These are phyloP conservation scores for Casuarius casuarius DNA, from an alignment of 2,113 vertebrate genomes.

Conservation along the genomic window DNA sequence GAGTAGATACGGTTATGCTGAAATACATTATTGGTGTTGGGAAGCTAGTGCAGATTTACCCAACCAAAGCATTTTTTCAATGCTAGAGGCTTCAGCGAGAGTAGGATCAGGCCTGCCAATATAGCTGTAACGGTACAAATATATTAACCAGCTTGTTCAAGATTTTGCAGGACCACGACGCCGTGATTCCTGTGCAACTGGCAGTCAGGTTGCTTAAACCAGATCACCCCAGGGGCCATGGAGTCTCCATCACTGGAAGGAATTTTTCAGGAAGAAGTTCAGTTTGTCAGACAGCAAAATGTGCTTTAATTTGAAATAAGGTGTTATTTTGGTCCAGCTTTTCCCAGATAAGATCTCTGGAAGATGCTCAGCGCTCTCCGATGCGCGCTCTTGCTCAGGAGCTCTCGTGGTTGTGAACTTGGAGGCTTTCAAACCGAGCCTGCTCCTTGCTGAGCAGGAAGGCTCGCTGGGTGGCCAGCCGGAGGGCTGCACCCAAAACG, in stretches of 20 bases:
- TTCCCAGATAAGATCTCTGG: not conserved
- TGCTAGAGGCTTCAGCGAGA: not conserved
- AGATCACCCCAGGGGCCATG: fast-evolving
- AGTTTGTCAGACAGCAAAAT: not conserved
- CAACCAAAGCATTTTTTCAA: fast-evolving
- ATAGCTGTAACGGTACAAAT: not conserved
- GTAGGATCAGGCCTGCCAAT: not conserved
- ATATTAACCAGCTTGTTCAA: not conserved
- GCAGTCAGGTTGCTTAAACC: not conserved
- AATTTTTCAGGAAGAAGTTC: no score
- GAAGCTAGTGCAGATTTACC: not conserved
- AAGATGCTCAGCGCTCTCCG: not conserved
- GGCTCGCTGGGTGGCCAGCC: not conserved
- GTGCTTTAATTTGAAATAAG: not conserved
- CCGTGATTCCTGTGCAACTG: not conserved
- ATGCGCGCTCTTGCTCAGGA: not conserved
- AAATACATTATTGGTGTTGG: not conserved
- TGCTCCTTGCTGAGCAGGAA: not conserved
- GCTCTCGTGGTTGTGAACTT: fast-evolving
- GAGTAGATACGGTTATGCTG: not conserved
- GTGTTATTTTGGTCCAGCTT: not conserved
- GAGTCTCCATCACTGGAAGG: not conserved
- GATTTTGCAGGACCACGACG: not conserved
- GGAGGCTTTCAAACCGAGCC: not conserved
- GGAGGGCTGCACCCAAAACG: not conserved